Evolutionary conservation across 2,113 vertebrate genomes (phyloP).

Genomic region (Scophthalmus maximus): DNA sequence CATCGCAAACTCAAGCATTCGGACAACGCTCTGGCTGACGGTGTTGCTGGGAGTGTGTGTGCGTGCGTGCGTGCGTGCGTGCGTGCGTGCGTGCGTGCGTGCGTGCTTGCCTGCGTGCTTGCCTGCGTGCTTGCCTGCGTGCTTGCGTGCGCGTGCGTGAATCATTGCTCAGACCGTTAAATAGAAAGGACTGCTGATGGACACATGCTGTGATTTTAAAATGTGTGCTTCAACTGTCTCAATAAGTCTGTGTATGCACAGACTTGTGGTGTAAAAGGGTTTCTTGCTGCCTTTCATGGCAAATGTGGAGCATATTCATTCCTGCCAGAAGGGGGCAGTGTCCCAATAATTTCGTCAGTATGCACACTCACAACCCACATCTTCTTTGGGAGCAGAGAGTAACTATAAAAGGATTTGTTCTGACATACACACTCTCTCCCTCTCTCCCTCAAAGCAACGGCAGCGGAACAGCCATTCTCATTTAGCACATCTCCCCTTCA

Average conservation of each 20-base stretch:
- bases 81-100: too few species aligned
- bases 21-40: neutral
- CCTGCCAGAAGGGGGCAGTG: slow-evolving; percentile 64
- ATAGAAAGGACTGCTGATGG: neutral
- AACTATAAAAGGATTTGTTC: slow-evolving; percentile 42
- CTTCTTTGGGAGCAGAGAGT: slow-evolving; percentile 39
- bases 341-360: slow-evolving; percentile 18
- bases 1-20: neutral
- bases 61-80: too few species aligned
- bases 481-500: slow-evolving; percentile 48
- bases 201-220: neutral
- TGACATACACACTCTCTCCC: slow-evolving; percentile 9
- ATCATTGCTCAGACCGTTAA: neutral
- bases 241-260: neutral
- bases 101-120: too few species aligned
- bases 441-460: neutral
- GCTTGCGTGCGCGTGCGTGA: too few species aligned
- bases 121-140: too few species aligned
- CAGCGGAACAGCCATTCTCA: slow-evolving; percentile 44
- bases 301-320: neutral
- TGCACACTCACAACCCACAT: slow-evolving; percentile 31
- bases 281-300: neutral
- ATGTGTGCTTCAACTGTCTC: neutral
- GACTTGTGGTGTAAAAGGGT: neutral
- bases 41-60: neutral